Evolutionary conservation across 1,140 invertebrate genomes (phyloP), one percentile per base, ranked within the genome.

Genomic region (Brachionus paranguensis): DNA sequence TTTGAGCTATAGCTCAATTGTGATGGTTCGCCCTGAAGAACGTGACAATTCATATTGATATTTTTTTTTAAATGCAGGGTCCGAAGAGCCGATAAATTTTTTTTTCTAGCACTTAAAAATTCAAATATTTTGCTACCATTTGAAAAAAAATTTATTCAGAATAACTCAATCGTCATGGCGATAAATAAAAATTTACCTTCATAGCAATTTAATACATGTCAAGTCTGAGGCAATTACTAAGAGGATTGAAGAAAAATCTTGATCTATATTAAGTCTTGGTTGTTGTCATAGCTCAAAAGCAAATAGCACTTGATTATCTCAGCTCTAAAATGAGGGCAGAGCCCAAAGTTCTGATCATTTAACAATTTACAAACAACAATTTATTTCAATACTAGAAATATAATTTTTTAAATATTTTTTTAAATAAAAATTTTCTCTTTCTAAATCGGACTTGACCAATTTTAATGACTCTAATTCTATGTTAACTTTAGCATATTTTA

Each of bases 101-200:
- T 72, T 72, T 72, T 20, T 41, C 37, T 72, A 11, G 17, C 68
- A 72, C 68, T 72, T 43, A 20, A 72, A 43, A 41, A 41, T 41
- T 43, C 17, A 41, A 41, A 41, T 41, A 41, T 72, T 72, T 72
- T 72, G 68, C 68, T 43, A 72, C 68, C 68, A 72, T 41, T 41
- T 43, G 17, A 72, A 41, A 72, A 41, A 65, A 68, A 68, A 33
- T 68, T 68, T 41, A 68, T 72, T 43, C 68, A n/a, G 68, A 72
- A 72, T 45, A 72, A 72, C 41, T 72, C 33, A 24, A 72, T 72
- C 68, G 68, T 72, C 68, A 72, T 72, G 68, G 68, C 47, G 68
- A 72, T 72, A 72, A 72, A 24, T 43, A 72, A 72, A 72, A 72
- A 72, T 41, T 72, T 72, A 72, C 68, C 68, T 72, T 72, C 68